Evolutionary conservation across 2,113 vertebrate species (phyloP).

Genomic region (Picathartes gymnocephalus): DNA sequence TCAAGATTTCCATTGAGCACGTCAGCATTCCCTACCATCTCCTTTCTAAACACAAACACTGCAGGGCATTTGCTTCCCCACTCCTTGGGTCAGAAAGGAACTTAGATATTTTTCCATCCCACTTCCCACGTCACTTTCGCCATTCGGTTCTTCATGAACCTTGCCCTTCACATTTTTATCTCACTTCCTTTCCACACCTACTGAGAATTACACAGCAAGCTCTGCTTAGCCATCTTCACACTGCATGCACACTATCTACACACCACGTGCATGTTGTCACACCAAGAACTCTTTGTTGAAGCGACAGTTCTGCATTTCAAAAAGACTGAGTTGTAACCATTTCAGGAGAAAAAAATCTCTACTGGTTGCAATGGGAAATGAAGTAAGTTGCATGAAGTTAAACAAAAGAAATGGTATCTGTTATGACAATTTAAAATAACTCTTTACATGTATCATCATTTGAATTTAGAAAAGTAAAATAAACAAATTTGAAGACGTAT

Average conservation of each 20-base stretch:
- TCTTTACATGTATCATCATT: neutral
- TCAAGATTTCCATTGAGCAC: neutral
- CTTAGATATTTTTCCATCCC: neutral
- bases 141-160: neutral
- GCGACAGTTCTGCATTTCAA: neutral
- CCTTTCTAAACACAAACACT: neutral
- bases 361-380: neutral
- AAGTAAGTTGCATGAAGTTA: neutral
- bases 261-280: rapidly evolving
- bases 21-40: neutral
- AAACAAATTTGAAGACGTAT: neutral
- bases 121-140: neutral
- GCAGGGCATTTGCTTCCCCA: neutral
- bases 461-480: neutral
- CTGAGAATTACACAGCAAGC: neutral
- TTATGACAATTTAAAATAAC: neutral
- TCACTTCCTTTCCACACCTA: neutral
- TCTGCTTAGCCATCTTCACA: neutral
- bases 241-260: too few species aligned
- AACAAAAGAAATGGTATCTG: neutral
- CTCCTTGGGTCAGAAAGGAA: neutral
- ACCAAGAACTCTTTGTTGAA: neutral
- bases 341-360: neutral
- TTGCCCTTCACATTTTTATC: neutral
- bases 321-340: neutral